Evolutionary conservation across 2,113 vertebrate species (phyloP), one percentile per base, ranked within the genome.

Genomic region (Saccopteryx leptura): DNA sequence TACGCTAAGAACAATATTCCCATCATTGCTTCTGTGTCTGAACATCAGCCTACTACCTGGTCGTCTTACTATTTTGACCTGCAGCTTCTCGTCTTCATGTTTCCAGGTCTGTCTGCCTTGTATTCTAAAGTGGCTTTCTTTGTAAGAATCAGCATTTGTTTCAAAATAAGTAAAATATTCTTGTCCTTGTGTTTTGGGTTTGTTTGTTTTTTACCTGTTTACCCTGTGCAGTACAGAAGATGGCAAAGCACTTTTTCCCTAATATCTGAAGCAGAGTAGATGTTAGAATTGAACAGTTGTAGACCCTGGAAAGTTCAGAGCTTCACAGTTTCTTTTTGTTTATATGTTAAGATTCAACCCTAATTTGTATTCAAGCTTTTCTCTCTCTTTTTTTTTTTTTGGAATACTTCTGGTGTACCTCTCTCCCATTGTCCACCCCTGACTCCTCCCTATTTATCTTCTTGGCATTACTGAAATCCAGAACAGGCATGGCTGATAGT

Each of bases 1-100:
- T 99, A 99, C 0, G 99, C 99, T 19, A 99, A 99, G 98, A 99
- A 99, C 98, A 99, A 99, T 98, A 99, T 99, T 95, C 99, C 99
- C 93, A 99, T 99, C 98, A 99, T 99, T 0, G 99, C 99, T 69
- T 99, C 99, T 0, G 99, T 99, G 94, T 99, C 99, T 0, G 99
- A 99, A 98, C 99, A 99, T 80, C 99, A 99, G 98, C 99, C 99
- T 91, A 99, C 99, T 9, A 99, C 99, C 14, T 99, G 99, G 99
- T 99, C 99, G 74, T 99, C 99, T 0, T 99, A 99, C 90, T 99
- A 99, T 97, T 99, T 99, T 84, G 99, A 99, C 96, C 98, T 99
- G 13, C 99, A 99, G 98, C 99, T 99, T n/a, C 99, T 99, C 0
- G 99, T 99, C 96, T 99, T 99, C 98, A 99, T 99, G 99, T 99